A percentile compares a stretch with the other conserved stretches of the same genome.
phyloP scores from a whole-genome alignment of 2,113 vertebrate species.

The Irena cyanogastra region DNA sequence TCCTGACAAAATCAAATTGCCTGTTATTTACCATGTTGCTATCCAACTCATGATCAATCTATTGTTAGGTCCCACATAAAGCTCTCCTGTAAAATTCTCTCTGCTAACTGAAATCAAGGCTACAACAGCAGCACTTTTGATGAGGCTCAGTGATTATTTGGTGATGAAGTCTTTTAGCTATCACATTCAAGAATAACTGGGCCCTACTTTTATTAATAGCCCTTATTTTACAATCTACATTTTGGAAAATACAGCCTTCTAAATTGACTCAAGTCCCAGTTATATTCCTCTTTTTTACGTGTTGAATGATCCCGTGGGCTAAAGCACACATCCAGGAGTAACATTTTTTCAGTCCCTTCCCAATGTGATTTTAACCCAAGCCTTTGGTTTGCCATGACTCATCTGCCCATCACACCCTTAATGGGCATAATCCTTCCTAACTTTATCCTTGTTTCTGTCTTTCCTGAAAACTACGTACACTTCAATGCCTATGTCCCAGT shows the following conservation, averaged over 20 bases:
- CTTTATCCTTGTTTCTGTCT: neutral
- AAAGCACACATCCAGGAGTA: neutral
- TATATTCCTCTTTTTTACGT: neutral
- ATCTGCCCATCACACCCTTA: neutral
- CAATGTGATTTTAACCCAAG: neutral
- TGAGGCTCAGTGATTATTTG: conserved; percentile 45
- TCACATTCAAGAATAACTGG: conserved; percentile 21
- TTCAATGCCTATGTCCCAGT: neutral
- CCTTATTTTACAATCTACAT: conserved; percentile 43
- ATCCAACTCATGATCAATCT: conserved; percentile 65
- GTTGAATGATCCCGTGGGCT: neutral
- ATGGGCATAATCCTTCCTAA: neutral
- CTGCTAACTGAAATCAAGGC: conserved; percentile 56
- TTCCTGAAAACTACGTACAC: neutral
- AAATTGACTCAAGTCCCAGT: neutral
- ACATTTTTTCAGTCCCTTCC: neutral
- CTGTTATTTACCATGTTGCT: conserved; percentile 65
- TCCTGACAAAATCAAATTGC: conserved; percentile 66
- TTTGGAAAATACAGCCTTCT: conserved; percentile 34
- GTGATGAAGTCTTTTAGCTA: conserved; percentile 51
- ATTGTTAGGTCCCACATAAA: conserved; percentile 53
- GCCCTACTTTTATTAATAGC: conserved; percentile 42
- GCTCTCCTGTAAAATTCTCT: conserved; percentile 41
- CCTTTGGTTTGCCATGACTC: neutral
- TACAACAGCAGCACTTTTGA: conserved; percentile 25